phyloP scores from a whole-genome alignment of 2,113 vertebrate species.

The Sitta europaea region DNA sequence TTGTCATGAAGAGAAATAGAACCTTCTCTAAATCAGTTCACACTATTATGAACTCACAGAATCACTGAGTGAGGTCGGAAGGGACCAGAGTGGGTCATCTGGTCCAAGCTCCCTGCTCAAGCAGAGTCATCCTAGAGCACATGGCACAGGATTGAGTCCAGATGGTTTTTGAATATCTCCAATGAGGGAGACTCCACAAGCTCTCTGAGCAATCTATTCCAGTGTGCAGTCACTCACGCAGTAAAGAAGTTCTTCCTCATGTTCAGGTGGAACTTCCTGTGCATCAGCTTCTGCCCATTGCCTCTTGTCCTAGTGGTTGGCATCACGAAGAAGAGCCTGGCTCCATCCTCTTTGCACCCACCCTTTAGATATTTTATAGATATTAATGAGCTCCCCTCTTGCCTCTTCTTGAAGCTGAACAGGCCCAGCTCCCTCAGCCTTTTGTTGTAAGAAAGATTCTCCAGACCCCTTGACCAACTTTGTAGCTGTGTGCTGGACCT shows the following conservation, averaged over 20 bases:
- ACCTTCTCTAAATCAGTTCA: background rate
- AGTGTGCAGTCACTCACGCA: background rate
- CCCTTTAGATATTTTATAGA: background rate
- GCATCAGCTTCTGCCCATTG: background rate
- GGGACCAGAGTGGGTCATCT: rapidly evolving
- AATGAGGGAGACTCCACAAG: background rate
- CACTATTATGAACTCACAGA: background rate
- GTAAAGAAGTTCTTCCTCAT: background rate
- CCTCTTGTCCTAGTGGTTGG: background rate
- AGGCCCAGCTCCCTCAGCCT: background rate
- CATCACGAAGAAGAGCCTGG: background rate
- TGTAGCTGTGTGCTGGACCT: background rate
- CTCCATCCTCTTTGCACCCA: background rate
- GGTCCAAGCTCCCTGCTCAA: background rate
- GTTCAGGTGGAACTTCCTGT: background rate
- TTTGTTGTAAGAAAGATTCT: background rate
- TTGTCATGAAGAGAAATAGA: background rate
- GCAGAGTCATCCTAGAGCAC: background rate
- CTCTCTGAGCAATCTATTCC: background rate
- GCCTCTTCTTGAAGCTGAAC: background rate
- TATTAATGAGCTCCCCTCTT: background rate
- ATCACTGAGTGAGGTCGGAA: background rate
- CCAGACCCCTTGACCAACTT: background rate
- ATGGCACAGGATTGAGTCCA: background rate
- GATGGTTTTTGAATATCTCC: background rate